Evolutionary conservation across 1,140 invertebrate genomes (phyloP).

Genomic region (Euschistus heros): DNA sequence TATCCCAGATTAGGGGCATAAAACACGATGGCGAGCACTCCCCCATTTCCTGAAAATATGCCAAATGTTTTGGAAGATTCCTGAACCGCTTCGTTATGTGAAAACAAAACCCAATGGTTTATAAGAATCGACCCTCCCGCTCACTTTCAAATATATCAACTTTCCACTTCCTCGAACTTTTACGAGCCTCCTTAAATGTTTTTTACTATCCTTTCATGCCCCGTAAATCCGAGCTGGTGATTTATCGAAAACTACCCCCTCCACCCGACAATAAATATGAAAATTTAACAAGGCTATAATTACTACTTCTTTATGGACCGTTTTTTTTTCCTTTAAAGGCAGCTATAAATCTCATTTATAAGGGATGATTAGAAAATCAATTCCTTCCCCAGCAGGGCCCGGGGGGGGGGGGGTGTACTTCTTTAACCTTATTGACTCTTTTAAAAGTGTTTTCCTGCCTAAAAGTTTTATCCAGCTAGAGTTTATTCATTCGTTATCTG

Average conservation of each 20-base stretch:
- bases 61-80: conserved; percentile 26
- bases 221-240: conserved; percentile 4
- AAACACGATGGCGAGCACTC: not conserved
- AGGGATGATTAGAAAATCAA: too few species aligned
- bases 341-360: too few species aligned
- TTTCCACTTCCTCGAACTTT: conserved; percentile 21
- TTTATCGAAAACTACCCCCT: conserved; percentile 4
- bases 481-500: too few species aligned
- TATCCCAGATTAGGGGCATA: not conserved
- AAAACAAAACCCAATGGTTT: conserved; percentile 25
- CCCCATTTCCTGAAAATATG: conserved; percentile 21
- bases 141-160: conserved; percentile 20
- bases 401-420: too few species aligned
- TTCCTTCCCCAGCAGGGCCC: too few species aligned
- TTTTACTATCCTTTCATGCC: conserved; percentile 1
- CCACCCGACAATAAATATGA: not conserved
- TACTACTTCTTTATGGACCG: conserved; percentile 3
- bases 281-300: conserved; percentile 11
- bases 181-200: conserved; percentile 12
- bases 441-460: too few species aligned
- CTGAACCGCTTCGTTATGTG: conserved; percentile 23
- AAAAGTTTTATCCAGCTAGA: too few species aligned
- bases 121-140: conserved; percentile 21
- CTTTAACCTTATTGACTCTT: too few species aligned
- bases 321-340: too few species aligned